These are phyloP conservation scores for Oceanites oceanicus DNA, from an alignment of 2,113 vertebrate species.

Conservation along the genomic window DNA sequence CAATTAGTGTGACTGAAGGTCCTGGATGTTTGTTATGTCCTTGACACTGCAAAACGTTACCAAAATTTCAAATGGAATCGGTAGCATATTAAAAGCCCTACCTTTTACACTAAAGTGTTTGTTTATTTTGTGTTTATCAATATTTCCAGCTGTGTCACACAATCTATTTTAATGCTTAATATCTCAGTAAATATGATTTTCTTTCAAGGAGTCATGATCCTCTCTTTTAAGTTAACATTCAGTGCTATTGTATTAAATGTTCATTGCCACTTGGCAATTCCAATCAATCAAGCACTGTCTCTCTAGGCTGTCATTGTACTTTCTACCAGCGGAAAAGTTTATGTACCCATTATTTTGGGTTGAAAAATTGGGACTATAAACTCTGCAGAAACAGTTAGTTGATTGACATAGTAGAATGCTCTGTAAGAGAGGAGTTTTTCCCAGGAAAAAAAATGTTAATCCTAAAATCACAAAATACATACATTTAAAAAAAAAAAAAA, in stretches of 20 bases:
- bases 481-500: neutral
- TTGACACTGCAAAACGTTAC: neutral
- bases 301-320: neutral
- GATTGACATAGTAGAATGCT: neutral
- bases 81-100: neutral
- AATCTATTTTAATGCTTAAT: slow-evolving; percentile 6
- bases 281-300: slow-evolving; percentile 45
- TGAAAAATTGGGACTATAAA: slow-evolving; percentile 10
- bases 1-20: neutral
- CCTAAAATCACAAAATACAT: slow-evolving; percentile 23
- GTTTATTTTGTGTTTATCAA: neutral
- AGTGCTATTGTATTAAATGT: slow-evolving; percentile 22
- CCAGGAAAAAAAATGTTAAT: slow-evolving; percentile 11
- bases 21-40: neutral
- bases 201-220: slow-evolving; percentile 34
- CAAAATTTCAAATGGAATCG: neutral
- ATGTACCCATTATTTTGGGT: slow-evolving; percentile 8
- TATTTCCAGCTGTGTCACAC: neutral
- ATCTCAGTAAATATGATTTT: slow-evolving; percentile 23
- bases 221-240: slow-evolving; percentile 38
- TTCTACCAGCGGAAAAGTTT: slow-evolving; percentile 4
- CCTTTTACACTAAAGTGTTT: neutral
- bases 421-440: neutral
- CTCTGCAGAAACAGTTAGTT: slow-evolving; percentile 7
- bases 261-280: slow-evolving; percentile 42